Base-by-base conservation (phyloP, 1,140 invertebrate species). In the Acyrthosiphon pisum region DNA sequence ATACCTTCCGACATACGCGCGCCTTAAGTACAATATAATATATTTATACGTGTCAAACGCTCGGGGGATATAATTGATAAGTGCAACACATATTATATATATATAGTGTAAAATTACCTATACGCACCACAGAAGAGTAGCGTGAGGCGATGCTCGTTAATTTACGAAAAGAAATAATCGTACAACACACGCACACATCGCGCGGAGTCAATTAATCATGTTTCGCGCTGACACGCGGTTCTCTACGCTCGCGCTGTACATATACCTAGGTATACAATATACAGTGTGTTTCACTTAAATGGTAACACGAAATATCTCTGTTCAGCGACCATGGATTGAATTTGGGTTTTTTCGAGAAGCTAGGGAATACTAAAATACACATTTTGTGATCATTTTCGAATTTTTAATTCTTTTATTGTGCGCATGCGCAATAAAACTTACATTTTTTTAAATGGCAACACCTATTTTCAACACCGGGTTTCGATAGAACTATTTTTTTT, bases 1-100 rank as follows among this genome's bases (percentile, higher is more conserved):
- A 41, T 76, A 76, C 60, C 60, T 76, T 76, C 60, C 60, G 60
- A 76, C 60, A 4, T 76, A 76, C 60, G 60, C 30, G 60, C 60
- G 14, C 30, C 60, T n/a, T 20, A n/a, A n/a, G 60, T 76, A 76
- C 20, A 76, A 76, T n/a, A 76, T 76, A 76, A 76, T 76, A 76
- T 76, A 76, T 76, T 76, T 89, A 48, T 91, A 83, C 90, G 68
- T 83, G 68, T 91, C 90, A 91, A 91, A 91, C 90, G 56, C 60
- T 91, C 37, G 53, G 41, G 41, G 90, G 90, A 91, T 81, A 91
- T 91, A 91, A 91, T 91, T 91, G 90, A 91, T 91, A 91, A 81
- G 90, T 91, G 48, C 44, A 48, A 30, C 44, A 35, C 30, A 89
- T 20, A 37, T 35, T n/a, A n/a, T 81, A 81, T 37, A 30, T 8